phyloP scores from a whole-genome alignment of 1,140 invertebrate genomes.

The Drosophila neocordata region DNA sequence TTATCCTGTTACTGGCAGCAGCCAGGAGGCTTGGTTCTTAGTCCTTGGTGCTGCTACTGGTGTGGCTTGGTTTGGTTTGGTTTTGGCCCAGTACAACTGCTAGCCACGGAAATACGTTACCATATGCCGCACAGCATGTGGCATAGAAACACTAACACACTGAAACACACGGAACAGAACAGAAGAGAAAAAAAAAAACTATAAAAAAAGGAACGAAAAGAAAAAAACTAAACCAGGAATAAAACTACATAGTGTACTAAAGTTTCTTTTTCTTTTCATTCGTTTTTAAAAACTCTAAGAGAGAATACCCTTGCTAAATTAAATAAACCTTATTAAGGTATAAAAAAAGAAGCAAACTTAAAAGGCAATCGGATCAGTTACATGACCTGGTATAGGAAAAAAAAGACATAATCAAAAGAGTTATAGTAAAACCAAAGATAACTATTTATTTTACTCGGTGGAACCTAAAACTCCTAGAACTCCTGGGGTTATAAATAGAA shows the following conservation, averaged over 20 bases:
- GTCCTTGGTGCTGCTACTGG: conserved; percentile 9
- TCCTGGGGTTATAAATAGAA: too few species aligned
- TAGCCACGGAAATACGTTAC: conserved; percentile 74
- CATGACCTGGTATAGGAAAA: too few species aligned
- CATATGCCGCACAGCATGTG: conserved; percentile 73
- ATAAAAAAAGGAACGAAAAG: conserved; percentile 28
- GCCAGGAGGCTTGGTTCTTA: conserved; percentile 18
- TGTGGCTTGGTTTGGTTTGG: conserved; percentile 9
- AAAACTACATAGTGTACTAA: background rate
- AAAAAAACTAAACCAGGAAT: conserved; percentile 26
- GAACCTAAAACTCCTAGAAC: too few species aligned
- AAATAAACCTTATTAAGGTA: background rate
- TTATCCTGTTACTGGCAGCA: conserved; percentile 71
- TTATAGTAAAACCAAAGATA: too few species aligned
- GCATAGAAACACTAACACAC: conserved; percentile 33
- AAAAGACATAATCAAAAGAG: too few species aligned
- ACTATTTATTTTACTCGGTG: too few species aligned
- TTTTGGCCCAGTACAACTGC: conserved; percentile 41
- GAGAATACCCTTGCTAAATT: background rate
- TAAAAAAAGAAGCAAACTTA: too few species aligned
- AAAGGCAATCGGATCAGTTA: too few species aligned
- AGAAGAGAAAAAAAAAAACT: background rate
- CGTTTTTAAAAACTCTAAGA: background rate
- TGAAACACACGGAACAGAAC: background rate
- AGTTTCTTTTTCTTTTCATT: background rate